Evolutionary conservation across 2,797 vertebrate genomes (phyloP).

Genomic region (Apogon talboti): DNA sequence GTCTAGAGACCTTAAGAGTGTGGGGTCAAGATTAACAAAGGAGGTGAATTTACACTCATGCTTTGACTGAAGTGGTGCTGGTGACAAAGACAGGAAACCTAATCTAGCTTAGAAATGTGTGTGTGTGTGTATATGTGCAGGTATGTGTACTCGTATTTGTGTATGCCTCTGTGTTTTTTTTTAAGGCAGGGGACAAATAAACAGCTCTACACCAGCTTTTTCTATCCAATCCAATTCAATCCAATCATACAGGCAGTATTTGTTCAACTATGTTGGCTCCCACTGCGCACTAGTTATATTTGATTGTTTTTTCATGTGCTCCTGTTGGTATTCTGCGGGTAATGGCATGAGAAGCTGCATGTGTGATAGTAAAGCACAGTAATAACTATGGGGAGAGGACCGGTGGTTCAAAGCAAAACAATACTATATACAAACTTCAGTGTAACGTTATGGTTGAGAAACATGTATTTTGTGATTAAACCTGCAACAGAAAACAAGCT

Average conservation of each 20-base stretch:
- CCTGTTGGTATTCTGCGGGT: slow-evolving; percentile 24
- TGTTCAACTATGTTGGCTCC: slow-evolving; percentile 9
- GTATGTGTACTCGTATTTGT: slow-evolving; percentile 1
- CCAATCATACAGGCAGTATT: slow-evolving; percentile 28
- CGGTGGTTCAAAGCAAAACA: not conserved
- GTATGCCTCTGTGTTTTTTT: not conserved
- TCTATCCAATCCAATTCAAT: slow-evolving; percentile 18
- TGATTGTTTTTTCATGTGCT: slow-evolving; percentile 39
- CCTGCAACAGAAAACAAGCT: too few species aligned
- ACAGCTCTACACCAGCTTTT: slow-evolving; percentile 30
- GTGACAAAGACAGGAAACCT: slow-evolving; percentile 16
- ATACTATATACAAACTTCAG: not conserved
- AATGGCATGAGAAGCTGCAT: slow-evolving; percentile 19
- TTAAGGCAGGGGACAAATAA: slow-evolving; percentile 10
- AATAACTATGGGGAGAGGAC: slow-evolving; percentile 13
- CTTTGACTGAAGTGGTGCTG: slow-evolving; percentile 5
- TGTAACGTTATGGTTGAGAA: not conserved
- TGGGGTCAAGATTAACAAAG: slow-evolving; percentile 23
- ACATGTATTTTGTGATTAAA: not conserved
- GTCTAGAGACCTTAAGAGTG: slow-evolving; percentile 1
- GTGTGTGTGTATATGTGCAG: not conserved
- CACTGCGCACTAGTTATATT: slow-evolving; percentile 20
- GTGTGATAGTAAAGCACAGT: slow-evolving; percentile 22
- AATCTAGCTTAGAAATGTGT: slow-evolving; percentile 1
- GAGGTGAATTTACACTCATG: slow-evolving; percentile 1